Conservation (phyloP, 2,888 invertebrate species). For the Oxyteleia sp. region DNA sequence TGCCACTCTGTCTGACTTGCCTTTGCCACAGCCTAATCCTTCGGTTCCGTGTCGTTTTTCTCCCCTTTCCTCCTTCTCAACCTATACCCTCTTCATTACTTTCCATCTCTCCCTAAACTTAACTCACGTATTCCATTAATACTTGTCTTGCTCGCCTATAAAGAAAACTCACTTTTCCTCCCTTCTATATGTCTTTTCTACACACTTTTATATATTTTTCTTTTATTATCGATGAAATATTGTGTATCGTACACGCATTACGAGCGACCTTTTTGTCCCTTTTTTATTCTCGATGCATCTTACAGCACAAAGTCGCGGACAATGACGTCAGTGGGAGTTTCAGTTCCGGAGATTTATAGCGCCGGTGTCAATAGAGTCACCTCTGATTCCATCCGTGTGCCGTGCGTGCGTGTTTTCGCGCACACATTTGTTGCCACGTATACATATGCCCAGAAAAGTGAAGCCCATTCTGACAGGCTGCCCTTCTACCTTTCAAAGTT, state of each 20-base stretch:
- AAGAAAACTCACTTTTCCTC: too few species aligned
- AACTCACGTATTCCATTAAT: too few species aligned
- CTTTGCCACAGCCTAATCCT: too few species aligned
- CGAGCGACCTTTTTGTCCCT: conserved; percentile 25
- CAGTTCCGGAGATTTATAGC: conserved; percentile 80
- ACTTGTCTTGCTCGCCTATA: too few species aligned
- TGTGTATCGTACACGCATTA: conserved; percentile 52
- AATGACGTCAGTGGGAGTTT: conserved; percentile 79
- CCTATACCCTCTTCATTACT: too few species aligned
- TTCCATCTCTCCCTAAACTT: too few species aligned
- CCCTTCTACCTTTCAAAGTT: conserved; percentile 69
- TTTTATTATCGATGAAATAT: conserved; percentile 64
- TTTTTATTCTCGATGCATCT: conserved; percentile 42
- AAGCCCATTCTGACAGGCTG: conserved; percentile 61
- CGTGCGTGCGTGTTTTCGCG: conserved; percentile 11
- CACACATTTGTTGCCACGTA: conserved; percentile 25
- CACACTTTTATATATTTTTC: conserved; percentile 37
- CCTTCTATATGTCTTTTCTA: too few species aligned
- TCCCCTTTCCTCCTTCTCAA: too few species aligned
- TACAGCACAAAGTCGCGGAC: conserved; percentile 71
- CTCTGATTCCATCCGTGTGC: conserved; percentile 69
- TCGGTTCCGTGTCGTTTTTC: too few species aligned
- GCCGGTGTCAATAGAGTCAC: conserved; percentile 82
- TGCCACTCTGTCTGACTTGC: too few species aligned
- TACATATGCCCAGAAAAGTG: conserved; percentile 50